phyloP scores from a whole-genome alignment of 23 tunicate species.

The Ciona savignyi region DNA sequence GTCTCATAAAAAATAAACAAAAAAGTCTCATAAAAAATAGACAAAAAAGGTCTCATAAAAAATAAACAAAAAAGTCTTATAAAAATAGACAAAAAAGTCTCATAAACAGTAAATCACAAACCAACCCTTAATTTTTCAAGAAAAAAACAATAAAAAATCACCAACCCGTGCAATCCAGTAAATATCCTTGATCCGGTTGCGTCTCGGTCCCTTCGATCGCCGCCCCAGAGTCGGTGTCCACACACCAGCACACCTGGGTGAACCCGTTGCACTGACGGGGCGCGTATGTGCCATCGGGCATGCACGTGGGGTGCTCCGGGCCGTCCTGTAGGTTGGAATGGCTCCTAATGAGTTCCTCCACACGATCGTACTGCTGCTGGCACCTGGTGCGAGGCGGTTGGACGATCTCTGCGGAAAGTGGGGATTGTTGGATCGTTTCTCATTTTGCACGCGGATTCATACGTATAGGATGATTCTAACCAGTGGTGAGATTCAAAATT shows the following conservation, averaged over 20 bases:
- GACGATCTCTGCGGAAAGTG: background rate
- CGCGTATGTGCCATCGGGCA: slow-evolving; percentile 31
- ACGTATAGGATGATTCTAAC: too few species aligned
- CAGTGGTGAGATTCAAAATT: background rate
- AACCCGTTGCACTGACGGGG: slow-evolving; percentile 60
- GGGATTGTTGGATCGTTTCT: background rate
- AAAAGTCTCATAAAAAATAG: background rate
- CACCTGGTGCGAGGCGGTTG: slow-evolving; percentile 5
- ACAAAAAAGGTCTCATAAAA: background rate
- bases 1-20: too few species aligned
- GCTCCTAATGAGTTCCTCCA: slow-evolving; percentile 7
- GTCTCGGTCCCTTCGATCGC: slow-evolving; percentile 38
- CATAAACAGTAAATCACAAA: too few species aligned
- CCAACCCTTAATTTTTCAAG: too few species aligned
- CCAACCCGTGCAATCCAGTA: slow-evolving; percentile 55
- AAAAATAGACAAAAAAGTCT: too few species aligned
- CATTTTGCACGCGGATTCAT: too few species aligned
- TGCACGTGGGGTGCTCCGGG: slow-evolving; percentile 38
- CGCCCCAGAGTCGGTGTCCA: slow-evolving; percentile 45
- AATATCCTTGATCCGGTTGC: slow-evolving; percentile 21
- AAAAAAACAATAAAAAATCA: too few species aligned
- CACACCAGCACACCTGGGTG: slow-evolving; percentile 69
- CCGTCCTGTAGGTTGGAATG: slow-evolving; percentile 35
- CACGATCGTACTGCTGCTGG: slow-evolving; percentile 17
- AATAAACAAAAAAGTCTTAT: too few species aligned